Evolutionary conservation across 2,888 invertebrate genomes (phyloP).

Genomic region (Diloba caeruleocephala): DNA sequence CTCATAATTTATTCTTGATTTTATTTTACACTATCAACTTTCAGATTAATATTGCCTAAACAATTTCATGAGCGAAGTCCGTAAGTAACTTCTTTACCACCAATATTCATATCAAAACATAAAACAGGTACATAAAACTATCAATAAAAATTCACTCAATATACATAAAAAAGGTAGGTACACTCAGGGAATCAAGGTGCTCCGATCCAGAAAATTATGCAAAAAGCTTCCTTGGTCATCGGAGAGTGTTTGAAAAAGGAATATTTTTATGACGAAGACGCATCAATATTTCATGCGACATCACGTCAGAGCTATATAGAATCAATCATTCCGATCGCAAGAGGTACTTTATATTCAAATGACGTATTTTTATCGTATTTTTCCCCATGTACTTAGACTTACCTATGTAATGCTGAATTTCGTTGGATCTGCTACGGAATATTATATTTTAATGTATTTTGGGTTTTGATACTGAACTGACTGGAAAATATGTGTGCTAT

Average conservation of each 20-base stretch:
- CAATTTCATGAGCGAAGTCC: not conserved
- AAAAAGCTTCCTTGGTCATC: constrained; percentile 77
- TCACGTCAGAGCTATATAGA: constrained; percentile 61
- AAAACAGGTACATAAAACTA: constrained; percentile 45
- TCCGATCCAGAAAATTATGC: constrained; percentile 78
- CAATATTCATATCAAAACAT: constrained; percentile 41
- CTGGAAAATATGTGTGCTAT: not conserved
- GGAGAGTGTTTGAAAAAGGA: constrained; percentile 54
- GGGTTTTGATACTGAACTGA: not conserved
- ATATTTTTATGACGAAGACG: constrained; percentile 67
- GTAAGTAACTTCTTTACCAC: not conserved
- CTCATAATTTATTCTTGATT: too few relatives aligned
- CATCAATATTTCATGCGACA: constrained; percentile 67
- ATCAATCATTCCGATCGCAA: constrained; percentile 68
- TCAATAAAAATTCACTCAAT: constrained; percentile 47
- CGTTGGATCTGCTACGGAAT: constrained; percentile 12
- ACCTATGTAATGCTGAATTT: constrained; percentile 52
- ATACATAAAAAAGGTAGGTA: constrained; percentile 38
- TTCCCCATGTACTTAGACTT: constrained; percentile 43
- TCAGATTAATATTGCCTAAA: too few relatives aligned
- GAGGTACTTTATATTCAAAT: constrained; percentile 73
- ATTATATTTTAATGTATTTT: not conserved
- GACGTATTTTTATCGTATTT: constrained; percentile 66
- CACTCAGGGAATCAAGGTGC: constrained; percentile 77
- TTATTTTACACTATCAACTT: too few relatives aligned